These are phyloP conservation scores for Ormyrus thymus DNA, from an alignment of 2,888 invertebrate genomes.

Conservation along the genomic window DNA sequence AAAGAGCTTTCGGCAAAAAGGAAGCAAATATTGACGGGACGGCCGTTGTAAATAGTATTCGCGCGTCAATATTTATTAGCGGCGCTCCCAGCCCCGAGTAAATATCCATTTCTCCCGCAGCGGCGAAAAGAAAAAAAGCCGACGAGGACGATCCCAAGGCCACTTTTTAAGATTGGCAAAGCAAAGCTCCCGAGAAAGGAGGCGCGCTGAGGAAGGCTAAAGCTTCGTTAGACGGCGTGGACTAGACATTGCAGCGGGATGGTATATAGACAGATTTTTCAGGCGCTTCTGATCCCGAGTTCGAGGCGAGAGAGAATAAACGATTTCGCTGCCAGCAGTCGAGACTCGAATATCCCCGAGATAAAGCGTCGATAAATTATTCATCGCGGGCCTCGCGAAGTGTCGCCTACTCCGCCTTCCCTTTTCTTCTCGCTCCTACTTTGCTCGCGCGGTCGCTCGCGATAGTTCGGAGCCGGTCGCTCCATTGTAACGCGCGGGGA, in stretches of 20 bases:
- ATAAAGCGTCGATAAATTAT: conserved; percentile 44
- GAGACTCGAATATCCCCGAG: conserved; percentile 7
- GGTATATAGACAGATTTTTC: not conserved
- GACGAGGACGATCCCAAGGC: too few relatives aligned
- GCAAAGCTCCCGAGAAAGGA: too few relatives aligned
- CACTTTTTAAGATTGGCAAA: too few relatives aligned
- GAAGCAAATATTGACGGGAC: not conserved
- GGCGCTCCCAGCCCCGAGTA: not conserved
- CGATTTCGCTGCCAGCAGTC: conserved; percentile 11
- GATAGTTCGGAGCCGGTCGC: too few relatives aligned
- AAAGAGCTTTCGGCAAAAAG: not conserved
- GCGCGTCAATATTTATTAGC: not conserved
- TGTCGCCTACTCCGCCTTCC: not conserved
- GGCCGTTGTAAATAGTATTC: not conserved
- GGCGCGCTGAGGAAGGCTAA: too few relatives aligned
- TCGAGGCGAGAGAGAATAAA: conserved; percentile 10
- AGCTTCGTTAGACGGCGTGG: too few relatives aligned
- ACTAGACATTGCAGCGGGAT: too few relatives aligned
- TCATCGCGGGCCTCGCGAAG: not conserved
- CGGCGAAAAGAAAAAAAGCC: not conserved
- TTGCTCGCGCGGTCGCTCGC: too few relatives aligned
- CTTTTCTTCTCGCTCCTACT: too few relatives aligned
- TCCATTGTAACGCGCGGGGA: not conserved
- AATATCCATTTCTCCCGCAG: not conserved
- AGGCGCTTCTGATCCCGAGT: not conserved